Evolutionary conservation across 2,797 vertebrate genomes (phyloP), one percentile per base, ranked within the genome.

Genomic region (Leptatherina wallacei): DNA sequence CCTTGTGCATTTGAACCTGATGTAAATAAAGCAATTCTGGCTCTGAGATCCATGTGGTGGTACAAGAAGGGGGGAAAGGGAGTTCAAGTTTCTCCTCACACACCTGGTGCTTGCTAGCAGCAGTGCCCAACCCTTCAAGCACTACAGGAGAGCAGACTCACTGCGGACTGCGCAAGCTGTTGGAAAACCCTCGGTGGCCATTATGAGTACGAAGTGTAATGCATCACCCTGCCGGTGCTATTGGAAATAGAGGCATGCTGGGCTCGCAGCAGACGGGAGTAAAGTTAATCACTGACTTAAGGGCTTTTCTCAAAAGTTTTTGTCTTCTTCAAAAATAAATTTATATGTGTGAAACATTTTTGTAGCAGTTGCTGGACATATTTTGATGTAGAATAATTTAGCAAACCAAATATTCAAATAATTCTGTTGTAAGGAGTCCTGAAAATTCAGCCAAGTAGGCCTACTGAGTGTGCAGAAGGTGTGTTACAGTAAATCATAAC

Each of bases 141-240:
- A 77, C 92, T 91, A 89, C 93, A 87, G 94, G 94, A 93, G 94
- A 93, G 92, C 88, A 83, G 77, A 91, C 94, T 92, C 94, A 93
- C 91, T 81, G 85, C 87, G 86, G 92, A 95, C 88, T 73, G 83
- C 40, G 77, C 92, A 94, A 96, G 94, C 94, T 95, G 94, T 90
- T 93, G 83, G 89, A 91, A 88, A 85, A 88, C 85, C 85, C 88
- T 73, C 32, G 78, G 89, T 83, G 87, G 74, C 71, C 73, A 67
- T 84, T 82, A 89, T 87, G 85, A 88, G 83, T 85, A 84, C 24
- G 27, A 24, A 44, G 68, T 66, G 80, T 78, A 85, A 91, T 90
- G 84, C 56, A 92, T 88, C 87, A 88, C 84, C 81, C 87, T 77
- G 80, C 82, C 27, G 62, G 82, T 75, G 20, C 84, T 85, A 55